A percentile compares a stretch with the other conserved stretches of the same genome.
Conservation (phyloP, 1,140 invertebrate species). For the Daktulosphaira vitifoliae region DNA sequence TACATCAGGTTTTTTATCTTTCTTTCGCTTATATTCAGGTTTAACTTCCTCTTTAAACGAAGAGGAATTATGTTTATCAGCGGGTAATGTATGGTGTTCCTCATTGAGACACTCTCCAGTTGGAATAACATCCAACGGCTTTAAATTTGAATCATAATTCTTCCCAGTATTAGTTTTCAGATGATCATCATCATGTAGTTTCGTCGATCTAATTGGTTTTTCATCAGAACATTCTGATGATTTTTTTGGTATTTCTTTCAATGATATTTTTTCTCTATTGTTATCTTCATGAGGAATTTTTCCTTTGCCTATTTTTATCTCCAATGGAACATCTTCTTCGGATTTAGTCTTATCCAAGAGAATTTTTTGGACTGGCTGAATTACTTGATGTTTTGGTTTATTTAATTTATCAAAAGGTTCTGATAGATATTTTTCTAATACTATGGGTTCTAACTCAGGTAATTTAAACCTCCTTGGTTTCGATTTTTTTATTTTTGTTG, state of each 20-base stretch:
- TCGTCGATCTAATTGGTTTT: slow-evolving; percentile 38
- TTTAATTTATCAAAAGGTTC: slow-evolving; percentile 42
- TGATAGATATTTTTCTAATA: slow-evolving; percentile 52
- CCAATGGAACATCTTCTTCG: slow-evolving; percentile 34
- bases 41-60: slow-evolving; percentile 40
- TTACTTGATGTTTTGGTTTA: slow-evolving; percentile 43
- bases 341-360: slow-evolving; percentile 21
- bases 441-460: slow-evolving; percentile 41
- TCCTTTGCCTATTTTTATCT: slow-evolving; percentile 39
- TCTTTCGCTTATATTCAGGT: slow-evolving; percentile 35
- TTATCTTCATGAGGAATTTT: slow-evolving; percentile 38
- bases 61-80: slow-evolving; percentile 37
- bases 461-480: slow-evolving; percentile 45
- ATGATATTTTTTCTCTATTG: slow-evolving; percentile 38
- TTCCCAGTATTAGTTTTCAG: slow-evolving; percentile 39
- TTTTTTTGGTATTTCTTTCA: slow-evolving; percentile 37
- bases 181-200: slow-evolving; percentile 39
- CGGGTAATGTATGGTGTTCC: slow-evolving; percentile 33
- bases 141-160: slow-evolving; percentile 37
- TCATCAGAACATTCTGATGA: slow-evolving; percentile 37
- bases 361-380: neutral
- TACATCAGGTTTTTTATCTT: slow-evolving; percentile 38
- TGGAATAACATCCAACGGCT: slow-evolving; percentile 38
- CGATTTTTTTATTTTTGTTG: slow-evolving; percentile 52
- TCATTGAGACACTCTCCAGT: slow-evolving; percentile 37